Conservation (phyloP, 2,113 vertebrate genomes). For the Ardeotis arabs region DNA sequence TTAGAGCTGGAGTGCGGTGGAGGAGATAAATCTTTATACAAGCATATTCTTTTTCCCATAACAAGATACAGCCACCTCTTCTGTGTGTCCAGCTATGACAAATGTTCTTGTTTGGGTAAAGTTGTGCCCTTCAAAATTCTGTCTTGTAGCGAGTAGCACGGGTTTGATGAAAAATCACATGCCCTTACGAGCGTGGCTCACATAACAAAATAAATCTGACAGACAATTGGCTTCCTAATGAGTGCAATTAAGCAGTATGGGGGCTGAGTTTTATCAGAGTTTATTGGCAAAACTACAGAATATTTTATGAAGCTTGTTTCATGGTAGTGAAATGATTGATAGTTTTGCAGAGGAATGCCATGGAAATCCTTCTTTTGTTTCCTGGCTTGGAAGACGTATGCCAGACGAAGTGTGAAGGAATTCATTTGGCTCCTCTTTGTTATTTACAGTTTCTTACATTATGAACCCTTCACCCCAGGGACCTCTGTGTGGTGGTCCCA, state of each 20-base stretch:
- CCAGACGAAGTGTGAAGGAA: neutral
- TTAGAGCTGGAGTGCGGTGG: neutral
- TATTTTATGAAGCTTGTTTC: slow-evolving; percentile 33
- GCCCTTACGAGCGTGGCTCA: neutral
- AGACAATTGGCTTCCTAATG: slow-evolving; percentile 19
- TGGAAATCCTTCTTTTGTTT: slow-evolving; percentile 28
- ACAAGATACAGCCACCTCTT: neutral
- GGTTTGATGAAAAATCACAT: slow-evolving; percentile 14
- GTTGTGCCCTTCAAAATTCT: slow-evolving; percentile 23
- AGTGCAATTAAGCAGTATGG: slow-evolving; percentile 41
- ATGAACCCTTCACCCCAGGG: neutral
- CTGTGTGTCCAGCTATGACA: neutral
- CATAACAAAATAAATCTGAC: slow-evolving; percentile 20
- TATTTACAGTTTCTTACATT: neutral
- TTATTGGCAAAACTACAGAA: slow-evolving; percentile 24
- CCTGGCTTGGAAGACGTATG: neutral
- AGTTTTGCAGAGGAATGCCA: neutral
- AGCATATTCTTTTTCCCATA: neutral
- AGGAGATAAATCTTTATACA: neutral
- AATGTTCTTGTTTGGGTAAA: slow-evolving; percentile 10
- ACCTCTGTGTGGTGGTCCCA: neutral
- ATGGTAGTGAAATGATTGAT: slow-evolving; percentile 6
- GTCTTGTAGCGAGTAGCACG: neutral
- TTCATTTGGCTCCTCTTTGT: neutral
- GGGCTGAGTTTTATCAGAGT: neutral